Base-by-base conservation (phyloP, 2,888 invertebrate genomes). In the Asteroscopus sphinx region DNA sequence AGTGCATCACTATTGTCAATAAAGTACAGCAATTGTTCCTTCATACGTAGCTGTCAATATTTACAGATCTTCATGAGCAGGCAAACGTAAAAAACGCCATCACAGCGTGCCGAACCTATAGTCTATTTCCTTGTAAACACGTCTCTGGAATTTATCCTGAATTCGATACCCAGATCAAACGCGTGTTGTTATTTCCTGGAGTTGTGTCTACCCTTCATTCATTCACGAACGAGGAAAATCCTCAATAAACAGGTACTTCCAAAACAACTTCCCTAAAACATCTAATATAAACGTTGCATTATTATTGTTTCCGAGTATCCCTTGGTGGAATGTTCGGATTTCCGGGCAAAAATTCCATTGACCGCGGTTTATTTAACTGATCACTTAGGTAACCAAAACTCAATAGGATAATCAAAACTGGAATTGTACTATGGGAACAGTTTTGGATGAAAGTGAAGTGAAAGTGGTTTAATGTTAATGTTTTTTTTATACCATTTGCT, bases 241-340 rank as follows among this genome's bases (percentile, higher is more conserved):
- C 5, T 6, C 5, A 12, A 33, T 16, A 45, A 28, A 36, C 25
- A 16, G 4, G 5, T 4, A 48, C 12, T 36, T 35, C 13, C 4
- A 8, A 33, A 49, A 45, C 28, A 40, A 42, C 16, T 46, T 16
- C 4, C 40, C 26, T 16, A 46, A 46, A 46, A 46, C 13, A 21
- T 32, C 17, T 12, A 25, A 36, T 40, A 39, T 25, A 28, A 37
- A 49, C 13, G 49, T 49, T 36, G 21, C 16, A 62, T 4, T 62
- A 56, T 33, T 41, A 56, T 45, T 46, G 13, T 62, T 41, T 41
- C 35, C 13, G 16, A 12, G 28, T 37, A 49, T 49, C 49, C 41
- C 28, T 42, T 30, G 9, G 35, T 7, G 41, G 63, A 49, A 63
- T 49, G 30, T 33, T 46, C 26, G 45, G 17, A 45, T 56, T 49